Base-by-base conservation (phyloP, 2,797 vertebrate genomes). In the Pterois miles region DNA sequence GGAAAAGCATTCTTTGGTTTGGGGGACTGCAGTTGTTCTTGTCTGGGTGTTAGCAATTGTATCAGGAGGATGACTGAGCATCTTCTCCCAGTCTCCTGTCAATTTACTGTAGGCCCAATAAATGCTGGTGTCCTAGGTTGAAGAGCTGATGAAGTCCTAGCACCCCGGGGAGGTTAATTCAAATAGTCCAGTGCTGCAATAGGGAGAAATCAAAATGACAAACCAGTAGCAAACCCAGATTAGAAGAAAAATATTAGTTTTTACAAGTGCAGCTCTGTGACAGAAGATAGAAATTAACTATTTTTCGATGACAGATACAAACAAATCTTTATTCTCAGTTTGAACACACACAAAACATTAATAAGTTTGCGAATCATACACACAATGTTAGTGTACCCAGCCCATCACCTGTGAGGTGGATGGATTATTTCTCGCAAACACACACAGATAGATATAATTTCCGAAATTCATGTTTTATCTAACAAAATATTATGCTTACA, bases 111-210 rank as follows among this genome's bases (percentile, higher is more conserved):
- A 29, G 14, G 6, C 52, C 74, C 59, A 73, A 38, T 75, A 90
- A 82, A 84, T 65, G 82, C 73, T 68, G 66, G 67, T 81, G 82
- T 88, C 88, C 82, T 88, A 76, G 33, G 74, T 80, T 85, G 82
- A 86, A 77, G 90, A 78, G 78, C 78, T 66, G 74, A 88, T 86
- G 86, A 88, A 90, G 84, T 74, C 60, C 23, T 65, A 58, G 69
- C 66, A 76, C 80, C 81, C 87, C 77, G 12, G 60, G 36, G 76
- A 78, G 73, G 85, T 83, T 78, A 60, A 89, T 81, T 79, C 74
- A 90, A 91, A 89, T 74, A 68, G 70, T 78, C 48, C 62, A 60
- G 74, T 58, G 50, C 46, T 43, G 59, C 48, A 56, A 68, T 22
- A 69, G 52, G 54, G 23, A 46, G 71, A 65, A 67, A 74, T 76